Base-by-base conservation (phyloP, 2,888 invertebrate genomes). In the Philereme vetulata region DNA sequence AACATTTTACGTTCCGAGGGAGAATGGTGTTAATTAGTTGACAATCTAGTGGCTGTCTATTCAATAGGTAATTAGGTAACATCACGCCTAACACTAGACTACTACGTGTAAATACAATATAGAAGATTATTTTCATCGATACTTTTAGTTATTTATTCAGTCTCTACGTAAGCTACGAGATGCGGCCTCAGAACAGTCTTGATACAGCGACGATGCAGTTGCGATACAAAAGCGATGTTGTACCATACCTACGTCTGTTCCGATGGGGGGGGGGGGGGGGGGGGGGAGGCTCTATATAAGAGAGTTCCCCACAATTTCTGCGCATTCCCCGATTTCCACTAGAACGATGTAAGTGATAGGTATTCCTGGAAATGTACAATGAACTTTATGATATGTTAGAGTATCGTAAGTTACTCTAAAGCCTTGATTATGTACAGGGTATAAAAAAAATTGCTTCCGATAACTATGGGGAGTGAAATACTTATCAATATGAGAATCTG, bases 221-320 rank as follows among this genome's bases (percentile, higher is more conserved):
- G 51, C 51, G 42, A 46, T 50, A 54, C 54, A 49, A 58, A 52
- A 48, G 44, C 49, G 47, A 43, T 38, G 38, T 38, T 21, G 5
- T 38, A 38, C 6, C 7, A 6, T 38, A 49, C 21, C 36, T 7
- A 34, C 21, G 38, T 10, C 48, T 49, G 7, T 35, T 33, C n/a
- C 46, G 6, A 34, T 40, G 10, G 40, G 10, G n/a, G 53, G 40
- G 38, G 50, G 40, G 8, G 33, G 10, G 8, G 32, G 35, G 36
- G 34, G 50, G 38, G 11, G 46, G 45, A 43, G 38, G 53, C 45
- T 43, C n/a, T 59, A 45, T 53, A 54, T 58, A 59, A 50, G 10
- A 32, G 35, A 51, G 59, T 60, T 54, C 59, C 21, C 50, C 21
- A 46, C 50, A 51, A 32, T 49, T 44, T 59, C 34, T 40, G 44